A percentile compares a stretch with the other conserved stretches of the same genome.
phyloP scores from a whole-genome alignment of 2,888 invertebrate species.

The Nemoura dubitans region DNA sequence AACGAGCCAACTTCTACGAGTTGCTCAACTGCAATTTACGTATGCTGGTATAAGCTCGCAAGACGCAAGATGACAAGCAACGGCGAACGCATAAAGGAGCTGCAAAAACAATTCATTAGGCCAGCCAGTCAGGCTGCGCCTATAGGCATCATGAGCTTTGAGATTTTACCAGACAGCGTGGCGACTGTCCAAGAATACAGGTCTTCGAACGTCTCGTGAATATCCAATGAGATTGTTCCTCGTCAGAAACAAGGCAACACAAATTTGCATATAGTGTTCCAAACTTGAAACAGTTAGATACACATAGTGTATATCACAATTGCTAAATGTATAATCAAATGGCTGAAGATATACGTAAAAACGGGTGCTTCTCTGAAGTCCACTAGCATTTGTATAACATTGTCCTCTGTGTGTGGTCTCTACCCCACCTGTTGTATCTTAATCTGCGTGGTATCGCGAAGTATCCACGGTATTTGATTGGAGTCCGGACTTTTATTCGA shows the following conservation, averaged over 20 bases:
- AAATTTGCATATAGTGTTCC: background rate
- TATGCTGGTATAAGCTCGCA: too few species aligned
- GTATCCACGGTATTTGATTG: background rate
- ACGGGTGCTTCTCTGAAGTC: background rate
- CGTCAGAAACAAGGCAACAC: background rate
- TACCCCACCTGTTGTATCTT: background rate
- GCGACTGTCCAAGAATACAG: conserved; percentile 1
- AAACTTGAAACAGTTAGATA: background rate
- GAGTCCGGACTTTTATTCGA: background rate
- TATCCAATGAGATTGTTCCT: background rate
- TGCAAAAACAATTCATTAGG: background rate
- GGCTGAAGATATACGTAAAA: background rate
- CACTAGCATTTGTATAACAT: background rate
- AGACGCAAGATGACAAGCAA: background rate
- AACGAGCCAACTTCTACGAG: background rate
- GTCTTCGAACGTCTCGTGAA: background rate
- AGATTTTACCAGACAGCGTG: conserved; percentile 7
- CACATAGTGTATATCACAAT: background rate
- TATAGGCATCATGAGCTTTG: background rate
- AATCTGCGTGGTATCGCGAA: background rate
- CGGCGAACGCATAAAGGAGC: background rate
- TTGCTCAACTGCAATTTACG: background rate
- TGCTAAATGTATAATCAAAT: background rate
- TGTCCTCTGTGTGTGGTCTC: background rate
- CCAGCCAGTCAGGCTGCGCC: background rate